Evolutionary conservation across 2,797 vertebrate genomes (phyloP).

Genomic region (Knipowitschia caucasica): DNA sequence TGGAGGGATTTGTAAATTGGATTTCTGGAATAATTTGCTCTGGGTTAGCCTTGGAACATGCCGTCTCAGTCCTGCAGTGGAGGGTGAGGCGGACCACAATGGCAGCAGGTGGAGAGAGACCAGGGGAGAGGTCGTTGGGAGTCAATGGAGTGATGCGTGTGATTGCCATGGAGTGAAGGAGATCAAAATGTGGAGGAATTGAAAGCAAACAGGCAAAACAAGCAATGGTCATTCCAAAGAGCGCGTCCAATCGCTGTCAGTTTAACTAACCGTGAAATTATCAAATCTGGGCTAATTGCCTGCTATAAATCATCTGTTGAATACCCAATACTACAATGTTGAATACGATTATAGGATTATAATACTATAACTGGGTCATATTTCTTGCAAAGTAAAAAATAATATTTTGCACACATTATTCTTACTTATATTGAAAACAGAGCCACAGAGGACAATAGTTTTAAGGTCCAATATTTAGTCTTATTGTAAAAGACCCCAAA

Average conservation of each 20-base stretch:
- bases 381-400: no score
- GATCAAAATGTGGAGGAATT: constrained; percentile 15
- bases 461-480: no score
- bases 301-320: no score
- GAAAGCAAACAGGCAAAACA: constrained; percentile 43
- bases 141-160: constrained; percentile 23
- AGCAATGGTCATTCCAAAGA: constrained; percentile 4
- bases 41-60: constrained; percentile 93
- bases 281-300: no score
- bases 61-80: constrained; percentile 77
- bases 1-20: constrained; percentile 59
- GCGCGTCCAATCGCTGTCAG: background rate
- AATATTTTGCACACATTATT: no score
- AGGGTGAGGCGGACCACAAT: constrained; percentile 90
- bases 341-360: no score
- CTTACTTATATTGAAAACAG: no score
- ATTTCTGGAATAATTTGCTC: constrained; percentile 71
- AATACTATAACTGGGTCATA: no score
- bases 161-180: constrained; percentile 40
- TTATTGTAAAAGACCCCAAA: no score
- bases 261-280: background rate
- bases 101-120: constrained; percentile 86
- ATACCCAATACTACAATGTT: no score
- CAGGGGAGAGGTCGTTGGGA: constrained; percentile 43
- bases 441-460: no score